These are phyloP conservation scores for Guaruba guarouba DNA, from an alignment of 2,113 vertebrate genomes.

Conservation along the genomic window DNA sequence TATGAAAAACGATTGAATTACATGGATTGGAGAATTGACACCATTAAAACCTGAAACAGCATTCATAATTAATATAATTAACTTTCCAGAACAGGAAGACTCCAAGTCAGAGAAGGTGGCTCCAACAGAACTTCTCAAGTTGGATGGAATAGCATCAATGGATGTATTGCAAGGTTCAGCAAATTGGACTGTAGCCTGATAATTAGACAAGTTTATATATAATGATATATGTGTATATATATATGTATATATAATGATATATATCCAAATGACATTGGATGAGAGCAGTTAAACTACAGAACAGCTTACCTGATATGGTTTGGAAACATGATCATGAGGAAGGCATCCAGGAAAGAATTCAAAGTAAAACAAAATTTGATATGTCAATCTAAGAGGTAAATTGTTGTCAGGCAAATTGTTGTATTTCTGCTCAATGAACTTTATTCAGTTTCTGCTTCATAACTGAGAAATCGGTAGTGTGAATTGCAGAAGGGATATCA, in stretches of 20 bases:
- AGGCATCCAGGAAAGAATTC: background rate
- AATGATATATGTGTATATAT: background rate
- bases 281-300: background rate
- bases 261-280: background rate
- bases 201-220: background rate
- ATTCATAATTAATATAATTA: background rate
- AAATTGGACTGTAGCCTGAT: background rate
- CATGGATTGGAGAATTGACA: background rate
- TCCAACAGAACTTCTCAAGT: background rate
- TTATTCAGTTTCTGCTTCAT: background rate
- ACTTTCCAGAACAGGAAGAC: background rate
- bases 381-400: background rate
- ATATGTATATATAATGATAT: no score
- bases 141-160: background rate
- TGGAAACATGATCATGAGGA: background rate
- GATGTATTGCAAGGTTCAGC: background rate
- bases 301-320: background rate
- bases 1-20: background rate
- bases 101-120: background rate
- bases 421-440: background rate
- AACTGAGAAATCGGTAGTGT: background rate
- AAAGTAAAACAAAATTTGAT: background rate
- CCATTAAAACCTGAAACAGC: background rate
- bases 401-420: background rate
- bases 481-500: background rate